Evolutionary conservation across 2,888 invertebrate species (phyloP).

Genomic region (Epistrophella euchroma): DNA sequence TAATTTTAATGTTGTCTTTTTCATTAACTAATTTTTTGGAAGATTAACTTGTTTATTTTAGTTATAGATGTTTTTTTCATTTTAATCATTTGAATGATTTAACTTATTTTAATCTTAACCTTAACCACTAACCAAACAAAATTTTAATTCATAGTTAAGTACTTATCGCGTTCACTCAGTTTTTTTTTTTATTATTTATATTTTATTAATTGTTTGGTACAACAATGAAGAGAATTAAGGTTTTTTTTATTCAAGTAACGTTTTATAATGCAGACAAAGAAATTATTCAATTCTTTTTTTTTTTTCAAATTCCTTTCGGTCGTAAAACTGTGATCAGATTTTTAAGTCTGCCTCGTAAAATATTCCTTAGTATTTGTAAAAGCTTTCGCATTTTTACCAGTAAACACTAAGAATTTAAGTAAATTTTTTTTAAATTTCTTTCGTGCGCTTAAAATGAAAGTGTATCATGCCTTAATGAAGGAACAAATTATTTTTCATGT

Average conservation of each 20-base stretch:
- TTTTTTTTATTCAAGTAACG: background rate
- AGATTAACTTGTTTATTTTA: background rate
- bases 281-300: background rate
- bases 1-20: slow-evolving; percentile 66
- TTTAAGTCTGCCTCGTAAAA: background rate
- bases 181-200: background rate
- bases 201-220: background rate
- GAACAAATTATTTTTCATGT: background rate
- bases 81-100: slow-evolving; percentile 15
- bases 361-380: background rate
- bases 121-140: background rate
- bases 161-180: background rate
- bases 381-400: background rate
- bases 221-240: background rate
- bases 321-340: background rate
- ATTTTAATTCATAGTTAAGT: background rate
- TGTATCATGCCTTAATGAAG: background rate
- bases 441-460: background rate
- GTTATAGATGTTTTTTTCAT: background rate
- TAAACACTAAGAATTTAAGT: background rate
- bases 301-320: background rate
- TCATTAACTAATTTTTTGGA: slow-evolving; percentile 40
- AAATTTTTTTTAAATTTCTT: background rate
- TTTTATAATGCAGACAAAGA: background rate
- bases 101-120: background rate